Evolutionary conservation across 2,113 vertebrate species (phyloP).

Genomic region (Brachirus orientalis): DNA sequence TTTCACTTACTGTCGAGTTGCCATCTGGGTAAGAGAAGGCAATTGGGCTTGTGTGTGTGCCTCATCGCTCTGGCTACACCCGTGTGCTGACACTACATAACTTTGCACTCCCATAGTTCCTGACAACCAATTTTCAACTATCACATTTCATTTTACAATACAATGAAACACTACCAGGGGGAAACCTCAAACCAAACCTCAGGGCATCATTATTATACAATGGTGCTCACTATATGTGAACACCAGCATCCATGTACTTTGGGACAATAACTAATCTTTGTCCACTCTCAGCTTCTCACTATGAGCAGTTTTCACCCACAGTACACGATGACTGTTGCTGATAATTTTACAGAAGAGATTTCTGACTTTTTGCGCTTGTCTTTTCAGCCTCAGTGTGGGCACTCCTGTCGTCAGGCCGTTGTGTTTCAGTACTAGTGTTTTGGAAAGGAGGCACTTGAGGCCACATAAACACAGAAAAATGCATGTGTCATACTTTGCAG

Average conservation of each 20-base stretch:
- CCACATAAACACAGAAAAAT: too few relatives aligned
- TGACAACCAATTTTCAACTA: constrained; percentile 57
- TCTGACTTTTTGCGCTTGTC: too few relatives aligned
- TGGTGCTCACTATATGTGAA: not conserved
- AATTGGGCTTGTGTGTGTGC: constrained; percentile 38
- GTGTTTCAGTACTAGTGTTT: too few relatives aligned
- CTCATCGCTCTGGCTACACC: constrained; percentile 33
- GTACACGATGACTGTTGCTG: not conserved
- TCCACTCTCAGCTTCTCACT: too few relatives aligned
- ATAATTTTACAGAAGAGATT: too few relatives aligned
- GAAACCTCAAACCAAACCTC: constrained; percentile 1
- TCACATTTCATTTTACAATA: constrained; percentile 49
- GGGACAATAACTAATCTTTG: too few relatives aligned
- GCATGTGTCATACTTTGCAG: too few relatives aligned
- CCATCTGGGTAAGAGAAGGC: constrained; percentile 28
- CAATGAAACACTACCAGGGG: constrained; percentile 17
- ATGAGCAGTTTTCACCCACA: too few relatives aligned
- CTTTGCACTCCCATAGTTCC: constrained; percentile 28
- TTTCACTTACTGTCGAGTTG: constrained; percentile 12
- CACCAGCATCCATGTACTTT: too few relatives aligned
- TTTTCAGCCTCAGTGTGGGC: too few relatives aligned
- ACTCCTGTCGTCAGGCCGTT: too few relatives aligned
- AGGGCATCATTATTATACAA: not conserved
- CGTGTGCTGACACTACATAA: constrained; percentile 36
- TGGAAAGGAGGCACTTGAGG: too few relatives aligned